Evolutionary conservation across 1,140 invertebrate species (phyloP), one percentile per base, ranked within the genome.

Genomic region (Galendromus occidentalis): DNA sequence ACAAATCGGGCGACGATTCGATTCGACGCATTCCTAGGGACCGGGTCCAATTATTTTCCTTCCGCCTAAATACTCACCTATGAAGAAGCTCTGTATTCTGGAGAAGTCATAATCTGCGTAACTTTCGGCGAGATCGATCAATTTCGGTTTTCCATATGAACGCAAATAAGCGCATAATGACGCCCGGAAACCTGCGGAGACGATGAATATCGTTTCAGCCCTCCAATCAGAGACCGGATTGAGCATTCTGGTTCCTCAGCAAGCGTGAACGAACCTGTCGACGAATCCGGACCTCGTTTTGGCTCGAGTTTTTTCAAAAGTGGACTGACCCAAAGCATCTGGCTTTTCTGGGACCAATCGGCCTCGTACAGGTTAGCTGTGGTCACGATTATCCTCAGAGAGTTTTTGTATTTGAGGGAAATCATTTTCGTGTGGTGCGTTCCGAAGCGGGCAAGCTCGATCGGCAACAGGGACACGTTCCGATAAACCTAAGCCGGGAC

Each of bases 261-360:
- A n/a, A n/a, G n/a, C n/a, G n/a, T 9, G 1, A 14, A 59, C 51
- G 14, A 59, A 59, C 51, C 51, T 18, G 51, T 59, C 25, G 14
- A 14, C 33, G 51, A 59, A 59, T 1, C 76, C 74, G 7, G 77
- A 76, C 17, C 71, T 72, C 4, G 79, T 74, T 1, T 69, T 64
- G 5, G 81, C 83, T 44, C 79, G 79, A 72, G 91, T 85, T 51
- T 83, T 81, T 0, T 90, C 90, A 30, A 91, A 91, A 1, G 84
- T 80, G 88, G 88, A 73, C 88, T 91, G 7, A 96, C 80, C 91
- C 91, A 95, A 44, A 89, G 76, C 51, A 59, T 90, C 78, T 97
- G 92, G 14, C 90, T 92, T 73, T 90, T 84, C 74, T 94, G 87
- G 70, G 86, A 81, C 92, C 92, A 97, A 77, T 98, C 92, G 66